Base-by-base conservation (phyloP, 2,888 invertebrate genomes). In the Protonemura montana region DNA sequence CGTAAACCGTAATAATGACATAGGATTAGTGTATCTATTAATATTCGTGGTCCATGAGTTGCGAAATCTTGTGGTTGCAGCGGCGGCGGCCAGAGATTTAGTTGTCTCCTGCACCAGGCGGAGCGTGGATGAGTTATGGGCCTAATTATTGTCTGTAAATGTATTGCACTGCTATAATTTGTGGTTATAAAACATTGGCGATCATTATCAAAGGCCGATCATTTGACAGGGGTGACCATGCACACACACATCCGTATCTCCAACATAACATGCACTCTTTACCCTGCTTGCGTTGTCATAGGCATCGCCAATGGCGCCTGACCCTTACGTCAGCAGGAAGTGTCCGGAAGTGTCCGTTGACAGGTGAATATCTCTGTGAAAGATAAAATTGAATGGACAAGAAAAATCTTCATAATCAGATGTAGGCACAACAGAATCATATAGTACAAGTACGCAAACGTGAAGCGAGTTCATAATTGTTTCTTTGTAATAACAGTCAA, bases 71-170 rank as follows among this genome's bases (percentile, higher is more conserved):
- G 35, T 35, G 35, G 35, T 21, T 3, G 59, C 59, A 13, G 59
- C 35, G 35, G 35, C 35, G 35, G 35, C 35, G 35, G 35, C 35
- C 35, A 3, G 10, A 35, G 59, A 59, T 59, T 59, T 59, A 59
- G 59, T 59, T 59, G 59, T 59, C 59, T 59, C 13, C 16, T 10
- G 21, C 59, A 59, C 1, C 59, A 59, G 59, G 59, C 59, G 78
- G 28, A 28, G 78, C 78, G 27, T 78, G 78, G 27, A 78, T 78
- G 78, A 78, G 26, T 78, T 78, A 59, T 78, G 27, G 27, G 6
- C 78, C 78, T 78, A 78, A 78, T 78, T 78, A 78, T 78, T 78
- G 78, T 26, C 78, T 78, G 28, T 78, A 78, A 78, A 78, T 78
- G 78, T 28, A 27, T 78, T 78, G 78, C 27, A 78, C 78, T 26